Conservation (phyloP, 2,113 vertebrate species). For the Otus sunia region DNA sequence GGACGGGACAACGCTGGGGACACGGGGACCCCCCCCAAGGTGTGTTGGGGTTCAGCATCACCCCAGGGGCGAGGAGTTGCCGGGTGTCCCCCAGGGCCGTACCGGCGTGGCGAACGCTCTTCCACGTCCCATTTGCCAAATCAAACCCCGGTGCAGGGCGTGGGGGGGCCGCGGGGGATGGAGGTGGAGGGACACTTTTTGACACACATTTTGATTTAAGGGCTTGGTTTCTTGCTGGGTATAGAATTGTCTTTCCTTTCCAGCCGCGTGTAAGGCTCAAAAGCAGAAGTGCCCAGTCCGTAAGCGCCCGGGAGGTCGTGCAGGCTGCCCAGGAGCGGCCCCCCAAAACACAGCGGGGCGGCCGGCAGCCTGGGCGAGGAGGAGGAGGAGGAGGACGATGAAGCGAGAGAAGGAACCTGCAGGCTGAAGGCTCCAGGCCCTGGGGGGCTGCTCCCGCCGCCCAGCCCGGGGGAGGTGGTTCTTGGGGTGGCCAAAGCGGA, state of each 20-base stretch:
- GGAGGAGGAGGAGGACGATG: constrained; percentile 60
- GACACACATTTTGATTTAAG: constrained; percentile 66
- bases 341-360: constrained; percentile 78
- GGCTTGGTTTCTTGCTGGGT: constrained; percentile 78
- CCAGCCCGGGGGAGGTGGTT: constrained; percentile 71
- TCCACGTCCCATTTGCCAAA: background rate
- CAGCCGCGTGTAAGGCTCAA: constrained; percentile 88
- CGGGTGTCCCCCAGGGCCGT: background rate
- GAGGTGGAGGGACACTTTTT: background rate
- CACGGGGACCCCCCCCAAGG: background rate
- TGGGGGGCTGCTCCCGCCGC: constrained; percentile 59
- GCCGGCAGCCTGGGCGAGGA: constrained; percentile 74
- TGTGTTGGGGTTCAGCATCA: background rate
- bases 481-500: constrained; percentile 72
- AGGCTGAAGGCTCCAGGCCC: constrained; percentile 71
- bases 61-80: too few relatives aligned
- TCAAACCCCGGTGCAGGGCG: background rate
- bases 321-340: constrained; percentile 77
- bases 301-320: constrained; percentile 80
- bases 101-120: background rate
- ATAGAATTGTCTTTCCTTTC: constrained; percentile 78
- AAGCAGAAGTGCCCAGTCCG: constrained; percentile 86
- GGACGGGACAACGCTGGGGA: background rate
- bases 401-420: constrained; percentile 72
- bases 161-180: background rate